Conservation (phyloP, 2,888 invertebrate genomes). For the Drosophila acutilabella region DNA sequence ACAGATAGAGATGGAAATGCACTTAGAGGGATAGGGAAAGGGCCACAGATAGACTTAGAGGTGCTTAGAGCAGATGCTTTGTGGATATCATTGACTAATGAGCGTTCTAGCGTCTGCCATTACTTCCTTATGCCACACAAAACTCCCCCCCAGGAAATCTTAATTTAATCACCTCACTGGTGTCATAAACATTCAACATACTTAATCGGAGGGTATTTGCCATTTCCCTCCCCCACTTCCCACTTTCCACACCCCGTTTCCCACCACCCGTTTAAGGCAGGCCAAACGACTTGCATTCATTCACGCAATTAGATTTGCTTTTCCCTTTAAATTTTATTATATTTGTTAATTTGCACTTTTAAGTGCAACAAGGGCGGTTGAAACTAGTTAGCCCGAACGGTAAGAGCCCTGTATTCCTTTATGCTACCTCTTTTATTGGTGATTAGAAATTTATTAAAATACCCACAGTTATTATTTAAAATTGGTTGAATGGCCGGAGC, state of each 20-base stretch:
- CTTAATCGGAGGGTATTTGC: constrained; percentile 51
- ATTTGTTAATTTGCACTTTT: constrained; percentile 38
- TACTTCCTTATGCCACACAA: constrained; percentile 22
- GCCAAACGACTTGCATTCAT: constrained; percentile 18
- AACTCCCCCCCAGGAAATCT: not conserved
- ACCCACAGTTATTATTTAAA: too few relatives aligned
- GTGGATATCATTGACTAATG: constrained; percentile 75
- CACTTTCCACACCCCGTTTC: too few relatives aligned
- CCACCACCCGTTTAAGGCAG: not conserved
- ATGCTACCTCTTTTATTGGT: too few relatives aligned
- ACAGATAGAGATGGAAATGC: not conserved
- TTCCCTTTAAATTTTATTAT: constrained; percentile 1
- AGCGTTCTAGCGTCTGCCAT: constrained; percentile 40
- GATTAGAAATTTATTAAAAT: too few relatives aligned
- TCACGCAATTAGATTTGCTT: constrained; percentile 51
- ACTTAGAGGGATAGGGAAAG: too few relatives aligned
- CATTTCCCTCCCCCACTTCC: not conserved
- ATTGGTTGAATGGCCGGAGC: too few relatives aligned
- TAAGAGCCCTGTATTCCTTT: not conserved
- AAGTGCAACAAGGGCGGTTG: constrained; percentile 38
- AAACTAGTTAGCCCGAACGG: not conserved
- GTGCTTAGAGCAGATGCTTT: constrained; percentile 54
- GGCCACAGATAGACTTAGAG: constrained; percentile 23
- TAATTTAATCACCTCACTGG: not conserved
- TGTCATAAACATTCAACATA: constrained; percentile 57